Conservation (phyloP, 2,888 invertebrate genomes). For the Prostheceraeus crozeri region DNA sequence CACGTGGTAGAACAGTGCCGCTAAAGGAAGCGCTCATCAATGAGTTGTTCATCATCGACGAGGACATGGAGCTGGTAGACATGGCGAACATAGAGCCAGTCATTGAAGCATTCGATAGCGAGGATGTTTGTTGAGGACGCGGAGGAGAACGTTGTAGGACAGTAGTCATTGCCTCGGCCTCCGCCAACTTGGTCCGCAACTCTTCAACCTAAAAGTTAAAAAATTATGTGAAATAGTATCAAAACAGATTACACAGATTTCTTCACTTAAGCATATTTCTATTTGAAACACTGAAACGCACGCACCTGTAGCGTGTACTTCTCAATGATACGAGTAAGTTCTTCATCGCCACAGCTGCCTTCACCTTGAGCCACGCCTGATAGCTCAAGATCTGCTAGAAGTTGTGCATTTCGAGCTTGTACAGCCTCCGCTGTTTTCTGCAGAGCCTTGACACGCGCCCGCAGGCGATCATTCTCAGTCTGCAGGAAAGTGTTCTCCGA, state of each 20-base stretch:
- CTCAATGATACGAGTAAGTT: slow-evolving; percentile 20
- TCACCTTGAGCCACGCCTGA: background rate
- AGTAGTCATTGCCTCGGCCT: slow-evolving; percentile 29
- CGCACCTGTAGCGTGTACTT: slow-evolving; percentile 26
- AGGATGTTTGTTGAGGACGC: too few species aligned
- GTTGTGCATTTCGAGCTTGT: slow-evolving; percentile 28
- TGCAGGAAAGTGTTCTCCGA: slow-evolving; percentile 87
- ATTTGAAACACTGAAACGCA: too few species aligned
- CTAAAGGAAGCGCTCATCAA: too few species aligned
- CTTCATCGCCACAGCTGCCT: background rate
- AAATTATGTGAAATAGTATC: too few species aligned
- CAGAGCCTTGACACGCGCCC: slow-evolving; percentile 82
- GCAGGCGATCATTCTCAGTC: slow-evolving; percentile 75
- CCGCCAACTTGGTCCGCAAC: slow-evolving; percentile 32
- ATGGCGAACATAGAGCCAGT: slow-evolving; percentile 6
- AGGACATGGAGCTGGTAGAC: background rate
- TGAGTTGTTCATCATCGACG: too few species aligned
- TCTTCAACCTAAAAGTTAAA: too few species aligned
- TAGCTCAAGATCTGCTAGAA: slow-evolving; percentile 14
- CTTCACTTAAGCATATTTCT: too few species aligned
- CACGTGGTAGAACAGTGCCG: too few species aligned
- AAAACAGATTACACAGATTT: too few species aligned
- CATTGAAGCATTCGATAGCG: slow-evolving; percentile 3
- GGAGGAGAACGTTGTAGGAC: slow-evolving; percentile 28
- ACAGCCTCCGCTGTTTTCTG: slow-evolving; percentile 83